Evolutionary conservation across 2,113 vertebrate genomes (phyloP).

Genomic region (Rhagologus leucostigma): DNA sequence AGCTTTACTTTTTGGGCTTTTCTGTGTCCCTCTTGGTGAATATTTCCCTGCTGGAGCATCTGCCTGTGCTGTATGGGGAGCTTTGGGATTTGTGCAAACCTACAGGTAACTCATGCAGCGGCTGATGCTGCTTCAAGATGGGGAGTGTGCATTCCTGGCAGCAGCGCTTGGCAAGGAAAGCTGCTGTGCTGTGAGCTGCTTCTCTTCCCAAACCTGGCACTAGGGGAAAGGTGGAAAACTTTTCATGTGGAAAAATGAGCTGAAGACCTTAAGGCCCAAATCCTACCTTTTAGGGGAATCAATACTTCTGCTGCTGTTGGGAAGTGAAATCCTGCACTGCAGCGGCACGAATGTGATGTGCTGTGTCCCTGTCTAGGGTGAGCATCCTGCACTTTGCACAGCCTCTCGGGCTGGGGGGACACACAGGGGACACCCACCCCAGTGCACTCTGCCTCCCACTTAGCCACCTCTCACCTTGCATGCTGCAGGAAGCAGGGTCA

Average conservation of each 20-base stretch:
- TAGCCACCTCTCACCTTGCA: rapidly evolving
- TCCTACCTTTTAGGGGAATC: not conserved
- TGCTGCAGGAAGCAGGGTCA: not conserved
- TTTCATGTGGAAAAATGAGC: not conserved
- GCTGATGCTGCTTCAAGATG: not conserved
- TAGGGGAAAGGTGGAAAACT: not conserved
- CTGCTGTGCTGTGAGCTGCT: not conserved
- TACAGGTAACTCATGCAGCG: rapidly evolving
- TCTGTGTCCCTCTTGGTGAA: not conserved
- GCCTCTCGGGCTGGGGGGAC: not conserved
- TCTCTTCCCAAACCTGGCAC: not conserved
- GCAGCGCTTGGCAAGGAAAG: rapidly evolving
- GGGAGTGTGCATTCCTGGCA: rapidly evolving
- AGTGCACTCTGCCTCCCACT: rapidly evolving
- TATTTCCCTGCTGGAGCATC: not conserved
- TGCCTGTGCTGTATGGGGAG: not conserved
- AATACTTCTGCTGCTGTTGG: not conserved
- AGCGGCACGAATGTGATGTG: not conserved
- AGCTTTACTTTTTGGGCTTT: not conserved
- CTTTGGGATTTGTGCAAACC: not conserved
- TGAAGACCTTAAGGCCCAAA: not conserved
- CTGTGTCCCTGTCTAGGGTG: not conserved
- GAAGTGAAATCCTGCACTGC: rapidly evolving
- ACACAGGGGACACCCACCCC: too few relatives aligned
- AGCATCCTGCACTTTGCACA: rapidly evolving